Base-by-base conservation (phyloP, 2,797 vertebrate genomes). In the Hyperoplus immaculatus region DNA sequence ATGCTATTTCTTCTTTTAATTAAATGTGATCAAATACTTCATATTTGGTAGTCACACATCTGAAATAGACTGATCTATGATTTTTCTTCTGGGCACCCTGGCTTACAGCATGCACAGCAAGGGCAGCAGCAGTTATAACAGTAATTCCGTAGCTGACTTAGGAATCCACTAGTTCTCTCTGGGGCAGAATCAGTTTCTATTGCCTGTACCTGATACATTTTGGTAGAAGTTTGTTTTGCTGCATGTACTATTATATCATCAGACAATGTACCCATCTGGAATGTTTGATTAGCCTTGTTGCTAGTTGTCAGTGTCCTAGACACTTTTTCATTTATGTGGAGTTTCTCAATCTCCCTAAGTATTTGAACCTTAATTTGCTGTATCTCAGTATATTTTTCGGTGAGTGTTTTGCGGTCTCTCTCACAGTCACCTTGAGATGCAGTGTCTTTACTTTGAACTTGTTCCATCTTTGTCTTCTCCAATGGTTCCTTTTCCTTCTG, bases 121-220 rank as follows among this genome's bases (percentile, higher is more conserved):
- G 18, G 53, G 29, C 78, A 75, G 66, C 88, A 91, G 76, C 90
- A 93, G 15, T 46, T 79, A 55, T 29, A 83, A 69, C 89, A 93
- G 65, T 77, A 87, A 54, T 81, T 73, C 10, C 49, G 53, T 6
- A 92, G 49, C n/a, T 89, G 87, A 49, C 54, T 5, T 18, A 91
- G 69, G 9, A 91, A 46, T 75, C 88, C 69, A 9, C 36, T 15
- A 4, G 67, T 74, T n/a, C 41, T 49, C 4, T 50, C 64, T 69
- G 50, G 16, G 68, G 43, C 15, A n/a, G 4, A 21, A 14, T 62
- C 11, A 7, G 8, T 39, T 75, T 64, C 70, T 46, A 10, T 51
- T 5, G 21, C 50, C 6, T 39, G 45, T 11, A 64, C 45, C 55
- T 58, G 10, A 64, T n/a, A 4, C 0, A 0, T 59, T 55, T 58